Base-by-base conservation (phyloP, 2,113 vertebrate species). In the Collichthys lucidus region DNA sequence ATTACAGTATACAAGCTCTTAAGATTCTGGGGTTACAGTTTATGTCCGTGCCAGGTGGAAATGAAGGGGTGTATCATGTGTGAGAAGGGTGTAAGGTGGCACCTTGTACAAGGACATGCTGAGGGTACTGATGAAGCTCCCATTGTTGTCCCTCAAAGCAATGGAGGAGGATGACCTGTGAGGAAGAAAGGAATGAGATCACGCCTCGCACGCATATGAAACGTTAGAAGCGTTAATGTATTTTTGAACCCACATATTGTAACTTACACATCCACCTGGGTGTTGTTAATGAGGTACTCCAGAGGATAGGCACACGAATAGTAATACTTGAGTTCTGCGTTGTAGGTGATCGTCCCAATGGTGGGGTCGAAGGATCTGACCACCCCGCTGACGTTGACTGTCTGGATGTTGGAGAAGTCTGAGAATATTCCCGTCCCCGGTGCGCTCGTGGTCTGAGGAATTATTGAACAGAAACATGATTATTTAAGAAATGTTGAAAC, bases 261-360 rank as follows among this genome's bases (percentile, higher is more conserved):
- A 62, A 90, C 93, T 93, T 91, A 95, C 94, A 95, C 92, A 22
- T 92, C 92, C 55, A 94, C 80, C 63, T 89, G 85, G 19, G 93
- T 95, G 90, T 95, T 95, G 93, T 95, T 95, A 40, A 95, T 74
- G 42, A 95, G 81, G 74, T 95, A 95, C 82, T 96, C 92, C 68
- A 95, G 89, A 12, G 93, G 91, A 68, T 95, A 96, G 40, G 91
- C 77, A 53, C 95, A 96, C 5, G 92, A 95, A 77, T 95, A 95
- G 62, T 80, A 93, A 82, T 96, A 94, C 85, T 94, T 90, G 26
- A 95, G 89, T 67, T 95, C 92, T 9, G 92, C 69, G 3, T 94
- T 94, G 85, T 95, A 94, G 11, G 93, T 94, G 78, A 95, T 89
- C 2, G 79, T 92, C 20, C 89, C 93, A 0, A 78, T 44, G 50